Conservation (phyloP, 2,888 invertebrate species). For the Anticlea derivata region DNA sequence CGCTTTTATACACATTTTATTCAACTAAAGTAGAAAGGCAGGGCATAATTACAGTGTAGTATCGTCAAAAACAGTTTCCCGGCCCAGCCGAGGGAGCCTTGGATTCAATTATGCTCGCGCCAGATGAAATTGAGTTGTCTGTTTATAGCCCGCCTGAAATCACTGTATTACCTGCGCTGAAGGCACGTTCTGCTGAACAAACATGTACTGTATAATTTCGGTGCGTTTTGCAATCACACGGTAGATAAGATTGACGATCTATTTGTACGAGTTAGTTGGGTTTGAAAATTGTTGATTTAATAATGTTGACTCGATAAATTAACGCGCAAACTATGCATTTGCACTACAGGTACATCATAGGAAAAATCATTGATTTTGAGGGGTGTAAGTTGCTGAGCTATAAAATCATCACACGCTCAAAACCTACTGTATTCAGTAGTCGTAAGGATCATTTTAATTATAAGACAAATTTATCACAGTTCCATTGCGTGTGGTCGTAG, state of each 20-base stretch:
- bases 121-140: constrained; percentile 41
- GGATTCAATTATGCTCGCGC: constrained; percentile 38
- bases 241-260: too few species aligned
- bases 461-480: too few species aligned
- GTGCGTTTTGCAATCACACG: constrained; percentile 7
- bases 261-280: too few species aligned
- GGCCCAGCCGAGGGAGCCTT: constrained; percentile 25
- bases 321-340: too few species aligned
- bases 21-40: constrained; percentile 18
- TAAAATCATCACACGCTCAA: too few species aligned
- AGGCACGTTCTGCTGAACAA: constrained; percentile 20
- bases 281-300: too few species aligned
- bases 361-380: too few species aligned
- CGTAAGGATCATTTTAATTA: too few species aligned
- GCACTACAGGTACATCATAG: background rate
- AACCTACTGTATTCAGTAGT: too few species aligned
- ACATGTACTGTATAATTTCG: constrained; percentile 11
- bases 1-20: constrained; percentile 39
- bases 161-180: constrained; percentile 35
- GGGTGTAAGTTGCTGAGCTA: too few species aligned
- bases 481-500: too few species aligned
- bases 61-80: constrained; percentile 37
- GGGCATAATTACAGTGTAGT: constrained; percentile 18
- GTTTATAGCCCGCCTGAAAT: constrained; percentile 38
- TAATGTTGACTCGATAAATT: too few species aligned